Evolutionary conservation across 1,140 invertebrate genomes (phyloP).

Genomic region (Anoplophora glabripennis): DNA sequence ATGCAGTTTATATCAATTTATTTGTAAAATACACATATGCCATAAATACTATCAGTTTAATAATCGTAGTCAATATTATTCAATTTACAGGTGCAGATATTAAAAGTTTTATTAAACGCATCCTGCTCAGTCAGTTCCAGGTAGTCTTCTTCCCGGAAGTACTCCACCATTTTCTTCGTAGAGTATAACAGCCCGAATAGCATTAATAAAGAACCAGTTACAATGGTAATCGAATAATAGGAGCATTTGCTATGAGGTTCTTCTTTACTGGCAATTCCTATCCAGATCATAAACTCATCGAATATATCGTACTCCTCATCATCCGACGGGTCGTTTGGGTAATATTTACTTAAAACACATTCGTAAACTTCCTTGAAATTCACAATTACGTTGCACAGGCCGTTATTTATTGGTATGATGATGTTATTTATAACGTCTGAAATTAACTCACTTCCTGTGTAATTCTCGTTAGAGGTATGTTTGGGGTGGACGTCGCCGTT

Average conservation of each 20-base stretch:
- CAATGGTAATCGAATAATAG: conserved; percentile 15
- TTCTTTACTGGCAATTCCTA: conserved; percentile 5
- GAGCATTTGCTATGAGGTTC: conserved; percentile 9
- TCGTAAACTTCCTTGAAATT: conserved; percentile 25
- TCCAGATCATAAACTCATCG: conserved; percentile 3
- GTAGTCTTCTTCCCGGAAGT: conserved; percentile 9
- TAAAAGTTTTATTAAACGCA: conserved; percentile 9
- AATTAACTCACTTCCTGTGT: conserved; percentile 20
- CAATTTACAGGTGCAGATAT: conserved; percentile 16
- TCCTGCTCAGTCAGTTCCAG: neutral
- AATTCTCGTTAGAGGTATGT: conserved; percentile 6
- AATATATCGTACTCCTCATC: neutral
- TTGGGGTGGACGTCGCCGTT: neutral
- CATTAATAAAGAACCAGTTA: conserved; percentile 6
- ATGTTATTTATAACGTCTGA: conserved; percentile 10
- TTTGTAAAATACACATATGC: no score
- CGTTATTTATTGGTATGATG: conserved; percentile 19
- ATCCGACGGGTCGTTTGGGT: neutral
- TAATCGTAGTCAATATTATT: conserved; percentile 4
- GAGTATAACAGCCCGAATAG: conserved; percentile 1
- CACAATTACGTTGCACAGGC: conserved; percentile 21
- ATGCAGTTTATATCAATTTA: no score
- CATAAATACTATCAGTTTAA: neutral
- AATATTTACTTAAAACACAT: conserved; percentile 18
- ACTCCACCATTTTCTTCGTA: conserved; percentile 14